Evolutionary conservation across 2,113 vertebrate genomes (phyloP).

Genomic region (Herpetotheres cachinnans): DNA sequence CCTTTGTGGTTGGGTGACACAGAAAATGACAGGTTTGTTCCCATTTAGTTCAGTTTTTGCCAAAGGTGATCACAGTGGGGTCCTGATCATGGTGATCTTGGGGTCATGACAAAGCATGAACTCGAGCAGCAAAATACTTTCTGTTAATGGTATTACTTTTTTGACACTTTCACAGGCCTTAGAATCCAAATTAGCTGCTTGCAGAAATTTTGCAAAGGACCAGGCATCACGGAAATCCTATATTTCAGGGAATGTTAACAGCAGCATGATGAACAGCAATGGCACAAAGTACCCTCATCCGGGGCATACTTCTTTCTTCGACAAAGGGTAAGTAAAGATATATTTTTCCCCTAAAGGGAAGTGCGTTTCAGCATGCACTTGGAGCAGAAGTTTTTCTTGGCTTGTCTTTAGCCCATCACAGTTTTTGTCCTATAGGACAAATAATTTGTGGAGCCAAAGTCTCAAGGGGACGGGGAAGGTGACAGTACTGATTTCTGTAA

Average conservation of each 20-base stretch:
- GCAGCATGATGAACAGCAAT: slow-evolving; percentile 80
- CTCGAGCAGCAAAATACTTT: not conserved
- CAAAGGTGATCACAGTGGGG: not conserved
- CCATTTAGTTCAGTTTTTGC: not conserved
- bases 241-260: slow-evolving; percentile 78
- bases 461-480: not conserved
- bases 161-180: slow-evolving; percentile 79
- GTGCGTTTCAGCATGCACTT: not conserved
- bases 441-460: not conserved
- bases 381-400: not conserved
- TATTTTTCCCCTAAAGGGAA: not conserved
- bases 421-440: not conserved
- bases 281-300: slow-evolving; percentile 89
- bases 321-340: slow-evolving; percentile 87
- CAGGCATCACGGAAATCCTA: slow-evolving; percentile 90
- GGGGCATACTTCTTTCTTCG: slow-evolving; percentile 90
- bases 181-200: slow-evolving; percentile 96
- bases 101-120: not conserved
- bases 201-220: slow-evolving; percentile 96
- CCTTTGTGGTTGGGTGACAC: not conserved
- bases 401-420: not conserved
- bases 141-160: not conserved
- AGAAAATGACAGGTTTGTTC: not conserved
- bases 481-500: not conserved
- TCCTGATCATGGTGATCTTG: not conserved